Conservation (phyloP, 2,797 vertebrate genomes). For the Catamblyrhynchus diadema region DNA sequence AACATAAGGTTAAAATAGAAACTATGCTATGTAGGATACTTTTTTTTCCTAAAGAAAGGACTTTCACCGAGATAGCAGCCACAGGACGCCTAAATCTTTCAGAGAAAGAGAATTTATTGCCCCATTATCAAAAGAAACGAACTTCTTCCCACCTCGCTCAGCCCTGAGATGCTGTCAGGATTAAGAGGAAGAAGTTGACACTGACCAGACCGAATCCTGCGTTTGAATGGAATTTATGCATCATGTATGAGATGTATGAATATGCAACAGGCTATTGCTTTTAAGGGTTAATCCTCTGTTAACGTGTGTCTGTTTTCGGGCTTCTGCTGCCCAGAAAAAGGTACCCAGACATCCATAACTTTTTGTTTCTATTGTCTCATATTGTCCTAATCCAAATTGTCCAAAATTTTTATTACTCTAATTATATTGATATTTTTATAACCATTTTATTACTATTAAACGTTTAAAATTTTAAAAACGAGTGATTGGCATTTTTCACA, state of each 20-base stretch:
- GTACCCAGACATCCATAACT: background rate
- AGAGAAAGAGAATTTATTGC: no score
- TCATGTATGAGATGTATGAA: background rate
- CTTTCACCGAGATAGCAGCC: no score
- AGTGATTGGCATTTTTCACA: background rate
- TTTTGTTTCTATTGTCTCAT: background rate
- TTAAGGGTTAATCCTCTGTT: background rate
- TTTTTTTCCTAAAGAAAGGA: no score
- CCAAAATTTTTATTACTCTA: background rate
- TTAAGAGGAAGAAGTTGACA: no score
- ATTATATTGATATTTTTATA: background rate
- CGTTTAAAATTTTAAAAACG: background rate
- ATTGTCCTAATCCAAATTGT: background rate
- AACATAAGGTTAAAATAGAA: no score
- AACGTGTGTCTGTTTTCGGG: background rate
- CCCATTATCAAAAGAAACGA: no score
- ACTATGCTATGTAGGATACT: no score
- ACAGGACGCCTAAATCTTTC: no score
- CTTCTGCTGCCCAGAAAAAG: background rate
- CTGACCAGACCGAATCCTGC: no score
- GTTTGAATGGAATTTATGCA: background rate
- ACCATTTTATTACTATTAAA: background rate
- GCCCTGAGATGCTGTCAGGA: no score
- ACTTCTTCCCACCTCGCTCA: no score
- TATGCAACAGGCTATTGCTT: background rate